These are phyloP conservation scores for Drosophila differens DNA, from an alignment of 2,888 invertebrate species.

Conservation along the genomic window DNA sequence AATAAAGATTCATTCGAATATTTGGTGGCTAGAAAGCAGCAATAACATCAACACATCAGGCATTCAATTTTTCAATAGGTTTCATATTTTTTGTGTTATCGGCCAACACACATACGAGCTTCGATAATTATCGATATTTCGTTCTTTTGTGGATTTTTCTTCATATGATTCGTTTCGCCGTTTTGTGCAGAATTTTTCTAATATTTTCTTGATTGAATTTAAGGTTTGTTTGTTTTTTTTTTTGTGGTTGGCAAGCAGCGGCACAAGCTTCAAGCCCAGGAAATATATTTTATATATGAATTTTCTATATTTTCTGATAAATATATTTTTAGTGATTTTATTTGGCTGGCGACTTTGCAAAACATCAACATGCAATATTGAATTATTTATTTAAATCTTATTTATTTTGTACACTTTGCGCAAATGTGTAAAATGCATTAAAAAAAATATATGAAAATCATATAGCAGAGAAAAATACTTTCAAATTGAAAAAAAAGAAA, in stretches of 20 bases:
- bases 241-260: constrained; percentile 76
- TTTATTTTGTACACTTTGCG: constrained; percentile 58
- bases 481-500: not conserved
- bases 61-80: constrained; percentile 21
- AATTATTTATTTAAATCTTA: constrained; percentile 36
- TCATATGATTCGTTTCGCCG: constrained; percentile 68
- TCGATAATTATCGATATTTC: constrained; percentile 53
- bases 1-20: constrained; percentile 40
- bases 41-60: constrained; percentile 67
- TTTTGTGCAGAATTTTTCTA: constrained; percentile 49
- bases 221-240: constrained; percentile 26
- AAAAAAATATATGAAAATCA: constrained; percentile 1
- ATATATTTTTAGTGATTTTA: constrained; percentile 40
- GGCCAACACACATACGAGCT: constrained; percentile 61
- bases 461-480: not conserved
- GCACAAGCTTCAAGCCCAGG: constrained; percentile 72
- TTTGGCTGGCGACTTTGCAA: constrained; percentile 50
- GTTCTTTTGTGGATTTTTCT: constrained; percentile 32
- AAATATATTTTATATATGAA: constrained; percentile 37
- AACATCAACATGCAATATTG: constrained; percentile 81
- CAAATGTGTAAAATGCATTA: constrained; percentile 39
- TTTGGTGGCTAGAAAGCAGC: constrained; percentile 47
- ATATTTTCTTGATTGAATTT: constrained; percentile 42
- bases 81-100: constrained; percentile 37
- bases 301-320: constrained; percentile 38